phyloP scores from a whole-genome alignment of 2,113 vertebrate species.

The Oncorhynchus masou region DNA sequence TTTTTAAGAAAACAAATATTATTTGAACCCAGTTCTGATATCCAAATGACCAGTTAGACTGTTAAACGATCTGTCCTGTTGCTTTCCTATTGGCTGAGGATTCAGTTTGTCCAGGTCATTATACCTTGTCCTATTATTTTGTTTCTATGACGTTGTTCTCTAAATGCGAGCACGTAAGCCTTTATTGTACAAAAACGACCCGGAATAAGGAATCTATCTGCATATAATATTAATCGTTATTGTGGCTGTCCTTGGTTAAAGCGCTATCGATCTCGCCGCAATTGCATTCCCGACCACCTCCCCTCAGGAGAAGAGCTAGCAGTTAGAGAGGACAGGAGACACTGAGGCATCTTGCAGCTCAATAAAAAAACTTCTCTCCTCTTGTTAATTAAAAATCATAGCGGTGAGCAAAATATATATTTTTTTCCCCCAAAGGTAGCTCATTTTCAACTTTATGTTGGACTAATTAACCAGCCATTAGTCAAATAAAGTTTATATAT shows the following conservation, averaged over 20 bases:
- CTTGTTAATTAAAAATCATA: conserved; percentile 23
- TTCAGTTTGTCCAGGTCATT: neutral
- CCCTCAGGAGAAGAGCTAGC: conserved; percentile 9
- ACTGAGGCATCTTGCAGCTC: neutral
- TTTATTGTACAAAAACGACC: neutral
- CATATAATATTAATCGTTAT: conserved; percentile 17
- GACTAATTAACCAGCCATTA: conserved; percentile 1
- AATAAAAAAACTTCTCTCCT: neutral
- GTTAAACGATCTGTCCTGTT: neutral
- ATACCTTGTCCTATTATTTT: neutral
- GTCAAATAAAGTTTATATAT: neutral
- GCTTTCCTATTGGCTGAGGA: neutral
- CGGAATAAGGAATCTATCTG: neutral
- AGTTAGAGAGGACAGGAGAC: conserved; percentile 24
- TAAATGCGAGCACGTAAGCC: neutral
- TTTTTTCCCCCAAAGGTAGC: neutral
- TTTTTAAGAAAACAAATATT: neutral
- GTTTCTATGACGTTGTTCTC: neutral
- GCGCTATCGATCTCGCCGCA: conserved; percentile 2
- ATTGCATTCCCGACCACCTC: conserved; percentile 7
- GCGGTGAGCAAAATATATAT: neutral
- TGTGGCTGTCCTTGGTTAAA: neutral
- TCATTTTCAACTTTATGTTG: conserved; percentile 11
- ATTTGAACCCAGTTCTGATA: neutral
- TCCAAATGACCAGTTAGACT: neutral